Evolutionary conservation across 2,797 vertebrate species (phyloP), one percentile per base, ranked within the genome.

Genomic region (Trematomus bernacchii): DNA sequence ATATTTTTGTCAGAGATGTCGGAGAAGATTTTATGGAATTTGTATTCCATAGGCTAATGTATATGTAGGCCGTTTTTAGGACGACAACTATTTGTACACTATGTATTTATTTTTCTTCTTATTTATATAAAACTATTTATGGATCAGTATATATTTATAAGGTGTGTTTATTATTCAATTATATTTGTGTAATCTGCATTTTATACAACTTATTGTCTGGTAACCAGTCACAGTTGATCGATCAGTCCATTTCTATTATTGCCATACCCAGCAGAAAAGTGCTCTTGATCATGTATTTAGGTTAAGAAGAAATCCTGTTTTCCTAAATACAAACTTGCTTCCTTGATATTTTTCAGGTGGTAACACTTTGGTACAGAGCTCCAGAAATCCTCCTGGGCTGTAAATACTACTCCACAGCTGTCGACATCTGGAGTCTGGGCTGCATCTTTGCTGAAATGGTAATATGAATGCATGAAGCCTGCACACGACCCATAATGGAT

Each of bases 401-500:
- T 91, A 99, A 99, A 88, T 99, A 96, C 90, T 99, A 99, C 86
- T 99, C 97, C 13, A 99, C 98, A 50, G 97, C 97, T 9, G 97
- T 99, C 2, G 98, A 99, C 86, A 97, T 99, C 90, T 99, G 98
- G 98, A 99, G 98, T 82, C 88, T 99, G 64, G 97, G 98, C 21
- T 99, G 98, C 90, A 99, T 99, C 89, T 99, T 99, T 85, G 97
- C 98, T 23, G 98, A 99, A 94, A 98, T 99, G 98, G 97, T 98
- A 96, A 51, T 48, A 37, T 71, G 8, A 50, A 27, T 40, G 10
- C 57, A 19, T 33, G 1, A 62, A 46, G 3, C 37, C 12, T 54
- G 2, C 19, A 6, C 6, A 11, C 4, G 16, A 53, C 50, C 9
- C 7, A 30, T 42, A 40, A 1, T 40, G 2, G 12, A 19, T 57